Percentiles rank a stretch among this genome's conserved stretches.
These are phyloP conservation scores for Glomeris maerens DNA, from an alignment of 1,140 invertebrate species.

Conservation along the genomic window DNA sequence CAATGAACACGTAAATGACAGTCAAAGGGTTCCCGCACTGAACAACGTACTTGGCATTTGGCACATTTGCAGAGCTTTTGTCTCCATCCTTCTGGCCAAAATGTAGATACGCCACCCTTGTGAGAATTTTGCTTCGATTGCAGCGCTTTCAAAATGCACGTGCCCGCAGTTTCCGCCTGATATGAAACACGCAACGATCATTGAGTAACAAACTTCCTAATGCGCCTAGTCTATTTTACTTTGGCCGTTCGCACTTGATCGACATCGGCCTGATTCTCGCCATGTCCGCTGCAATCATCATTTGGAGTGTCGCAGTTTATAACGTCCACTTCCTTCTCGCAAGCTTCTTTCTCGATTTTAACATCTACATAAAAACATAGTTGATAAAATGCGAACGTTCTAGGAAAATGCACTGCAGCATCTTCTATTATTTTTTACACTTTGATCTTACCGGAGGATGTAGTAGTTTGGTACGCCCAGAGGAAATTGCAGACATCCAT, in stretches of 20 bases:
- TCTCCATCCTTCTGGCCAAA: constrained; percentile 59
- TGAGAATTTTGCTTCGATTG: too few relatives aligned
- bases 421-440: too few relatives aligned
- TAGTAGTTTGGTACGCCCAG: constrained; percentile 43
- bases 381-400: too few relatives aligned
- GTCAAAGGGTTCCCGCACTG: background rate
- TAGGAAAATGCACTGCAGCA: too few relatives aligned
- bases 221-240: constrained; percentile 4
- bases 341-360: too few relatives aligned
- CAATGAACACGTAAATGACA: background rate
- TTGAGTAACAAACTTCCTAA: too few relatives aligned
- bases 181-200: too few relatives aligned
- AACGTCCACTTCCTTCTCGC: too few relatives aligned
- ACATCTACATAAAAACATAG: too few relatives aligned
- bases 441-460: constrained; percentile 20
- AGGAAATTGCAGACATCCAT: constrained; percentile 61
- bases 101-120: constrained; percentile 31
- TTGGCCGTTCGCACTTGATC: constrained; percentile 3
- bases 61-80: constrained; percentile 49
- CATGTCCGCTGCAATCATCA: constrained; percentile 1
- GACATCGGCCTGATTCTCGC: background rate
- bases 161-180: too few relatives aligned
- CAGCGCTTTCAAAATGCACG: too few relatives aligned
- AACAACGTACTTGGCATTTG: constrained; percentile 27
- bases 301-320: too few relatives aligned